Evolutionary conservation across 2,888 invertebrate genomes (phyloP).

Genomic region (Eudasyphora cyanicolor): DNA sequence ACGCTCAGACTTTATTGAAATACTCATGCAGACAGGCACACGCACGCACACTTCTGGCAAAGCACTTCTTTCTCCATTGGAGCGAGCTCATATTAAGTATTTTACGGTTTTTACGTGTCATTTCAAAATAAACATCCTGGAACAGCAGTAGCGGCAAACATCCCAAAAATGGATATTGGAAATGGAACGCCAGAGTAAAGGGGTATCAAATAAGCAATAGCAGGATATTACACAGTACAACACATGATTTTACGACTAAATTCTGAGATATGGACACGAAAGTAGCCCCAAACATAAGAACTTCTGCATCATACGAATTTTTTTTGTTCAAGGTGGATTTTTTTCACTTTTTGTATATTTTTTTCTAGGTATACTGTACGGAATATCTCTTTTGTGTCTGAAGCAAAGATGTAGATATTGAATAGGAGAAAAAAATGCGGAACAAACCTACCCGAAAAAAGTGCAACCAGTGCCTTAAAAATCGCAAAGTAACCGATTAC

Average conservation of each 20-base stretch:
- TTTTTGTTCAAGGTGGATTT: no score
- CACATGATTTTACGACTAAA: neutral
- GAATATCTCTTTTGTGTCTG: no score
- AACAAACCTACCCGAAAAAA: no score
- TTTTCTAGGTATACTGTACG: no score
- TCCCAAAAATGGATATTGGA: neutral
- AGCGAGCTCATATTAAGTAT: slow-evolving; percentile 19
- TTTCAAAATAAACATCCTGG: slow-evolving; percentile 33
- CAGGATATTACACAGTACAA: neutral
- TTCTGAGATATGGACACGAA: neutral
- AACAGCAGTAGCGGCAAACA: neutral
- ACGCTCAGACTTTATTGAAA: no score
- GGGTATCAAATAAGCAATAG: neutral
- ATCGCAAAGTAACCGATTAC: no score
- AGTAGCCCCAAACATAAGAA: neutral
- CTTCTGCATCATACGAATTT: no score
- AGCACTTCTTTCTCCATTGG: slow-evolving; percentile 61
- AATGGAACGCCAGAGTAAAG: neutral
- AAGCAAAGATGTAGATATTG: no score
- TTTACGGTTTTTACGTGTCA: slow-evolving; percentile 41
- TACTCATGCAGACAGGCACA: slow-evolving; percentile 42
- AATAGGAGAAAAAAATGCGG: no score
- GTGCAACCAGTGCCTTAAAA: no score
- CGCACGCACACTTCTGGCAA: slow-evolving; percentile 68
- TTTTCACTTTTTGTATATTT: no score